These are phyloP conservation scores for Lepidostoma basale DNA, from an alignment of 1,140 invertebrate genomes.

Conservation along the genomic window DNA sequence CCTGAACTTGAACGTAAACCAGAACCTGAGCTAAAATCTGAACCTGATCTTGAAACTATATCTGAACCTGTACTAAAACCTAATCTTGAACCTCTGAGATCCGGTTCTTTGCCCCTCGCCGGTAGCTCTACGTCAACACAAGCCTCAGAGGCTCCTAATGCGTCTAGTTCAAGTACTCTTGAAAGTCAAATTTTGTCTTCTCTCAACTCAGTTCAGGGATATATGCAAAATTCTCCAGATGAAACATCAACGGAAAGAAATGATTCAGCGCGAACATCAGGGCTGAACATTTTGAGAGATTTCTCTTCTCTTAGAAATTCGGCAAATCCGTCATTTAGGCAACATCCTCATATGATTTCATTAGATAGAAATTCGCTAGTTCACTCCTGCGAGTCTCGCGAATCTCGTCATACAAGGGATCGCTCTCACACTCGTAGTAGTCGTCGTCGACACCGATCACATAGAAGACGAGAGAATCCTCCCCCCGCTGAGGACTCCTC, in stretches of 20 bases:
- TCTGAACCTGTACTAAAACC: no score
- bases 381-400: background rate
- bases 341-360: slow-evolving; percentile 2
- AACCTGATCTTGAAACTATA: no score
- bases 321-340: background rate
- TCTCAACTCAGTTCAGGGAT: slow-evolving; percentile 33
- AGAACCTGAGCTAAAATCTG: no score
- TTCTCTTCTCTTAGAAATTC: slow-evolving; percentile 4
- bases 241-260: slow-evolving; percentile 35
- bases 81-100: no score
- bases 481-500: slow-evolving; percentile 32
- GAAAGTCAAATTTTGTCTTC: slow-evolving; percentile 28
- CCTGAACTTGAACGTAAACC: no score
- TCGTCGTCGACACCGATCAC: background rate
- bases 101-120: no score
- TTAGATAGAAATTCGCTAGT: slow-evolving; percentile 23
- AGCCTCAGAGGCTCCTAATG: no score
- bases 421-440: slow-evolving; percentile 1
- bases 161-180: background rate
- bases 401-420: background rate
- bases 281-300: slow-evolving; percentile 2
- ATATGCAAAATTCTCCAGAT: slow-evolving; percentile 41
- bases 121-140: no score
- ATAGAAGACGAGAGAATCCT: slow-evolving; percentile 2
- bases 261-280: slow-evolving; percentile 9